Evolutionary conservation across 1,140 invertebrate genomes (phyloP), one percentile per base, ranked within the genome.

Genomic region (Steinernema feltiae): DNA sequence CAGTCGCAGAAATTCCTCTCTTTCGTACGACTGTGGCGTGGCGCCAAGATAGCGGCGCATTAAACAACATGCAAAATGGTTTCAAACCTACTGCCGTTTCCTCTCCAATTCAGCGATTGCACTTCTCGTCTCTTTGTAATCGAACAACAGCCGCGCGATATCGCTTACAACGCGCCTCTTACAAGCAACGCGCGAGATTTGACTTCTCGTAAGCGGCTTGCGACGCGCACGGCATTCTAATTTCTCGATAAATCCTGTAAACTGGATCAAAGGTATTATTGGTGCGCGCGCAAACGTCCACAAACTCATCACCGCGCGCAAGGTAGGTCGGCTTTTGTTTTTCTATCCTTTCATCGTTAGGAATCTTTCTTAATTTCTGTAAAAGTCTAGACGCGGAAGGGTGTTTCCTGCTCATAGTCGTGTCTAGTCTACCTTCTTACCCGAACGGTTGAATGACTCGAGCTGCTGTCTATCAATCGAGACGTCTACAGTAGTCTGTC

Each of bases 141-240:
- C 7, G 18, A 41, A 18, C 18, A 41, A 41, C 7, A 41, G n/a
- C n/a, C n/a, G n/a, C n/a, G 35, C 7, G 24, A 63, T 15, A 63
- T 63, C 53, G 53, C 53, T 63, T 63, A 63, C 53, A 63, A 63
- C n/a, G n/a, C n/a, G n/a, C n/a, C n/a, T n/a, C n/a, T n/a, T n/a
- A n/a, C n/a, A n/a, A 27, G 53, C 15, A 21, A 63, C 24, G 53
- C 24, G 53, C 53, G 35, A 7, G 53, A 12, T 17, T 27, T 12
- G 24, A 21, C 7, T 41, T 41, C 24, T 3, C 53, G 12, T 63
- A 63, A 63, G 53, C 53, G 15, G 53, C 53, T 63, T 63, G 53
- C 53, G 2, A 27, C 53, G 53, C 53, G 53, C 53, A 21, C 12
- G 12, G 53, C 53, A 21, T 63, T 27, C 53, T 27, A 63, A 27